These are phyloP conservation scores for Hapalemur alaotrensis DNA, from an alignment of 2,797 vertebrate species.

Conservation along the genomic window DNA sequence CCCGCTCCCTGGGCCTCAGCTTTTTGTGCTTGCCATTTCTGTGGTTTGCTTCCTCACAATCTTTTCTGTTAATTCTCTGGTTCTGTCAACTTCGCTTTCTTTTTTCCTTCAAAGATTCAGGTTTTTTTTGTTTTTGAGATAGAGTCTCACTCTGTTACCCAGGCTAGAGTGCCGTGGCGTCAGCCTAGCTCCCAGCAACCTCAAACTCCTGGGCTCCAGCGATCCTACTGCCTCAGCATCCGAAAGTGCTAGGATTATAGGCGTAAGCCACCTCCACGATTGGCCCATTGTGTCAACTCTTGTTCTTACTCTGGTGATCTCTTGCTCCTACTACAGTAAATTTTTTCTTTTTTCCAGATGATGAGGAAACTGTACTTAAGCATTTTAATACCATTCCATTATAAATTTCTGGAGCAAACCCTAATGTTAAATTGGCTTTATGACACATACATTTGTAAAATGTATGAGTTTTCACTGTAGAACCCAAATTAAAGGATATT, in stretches of 20 bases:
- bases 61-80: not conserved
- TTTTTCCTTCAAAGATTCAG: not conserved
- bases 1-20: not conserved
- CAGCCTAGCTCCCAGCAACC: not conserved
- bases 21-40: not conserved
- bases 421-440: not conserved
- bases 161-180: not conserved
- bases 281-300: not conserved
- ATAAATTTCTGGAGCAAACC: not conserved
- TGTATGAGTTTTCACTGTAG: not conserved
- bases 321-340: not conserved
- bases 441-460: not conserved
- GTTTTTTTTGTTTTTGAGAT: not conserved
- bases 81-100: not conserved
- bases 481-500: slow-evolving; percentile 16
- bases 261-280: not conserved
- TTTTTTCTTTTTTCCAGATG: not conserved
- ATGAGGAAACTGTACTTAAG: not conserved
- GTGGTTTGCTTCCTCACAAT: not conserved
- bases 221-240: not conserved
- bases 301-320: slow-evolving; percentile 2
- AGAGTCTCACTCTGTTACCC: not conserved
- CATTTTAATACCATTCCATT: not conserved
- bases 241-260: not conserved
- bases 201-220: not conserved